phyloP scores from a whole-genome alignment of 1,140 invertebrate species.

The Nebria ingens region DNA sequence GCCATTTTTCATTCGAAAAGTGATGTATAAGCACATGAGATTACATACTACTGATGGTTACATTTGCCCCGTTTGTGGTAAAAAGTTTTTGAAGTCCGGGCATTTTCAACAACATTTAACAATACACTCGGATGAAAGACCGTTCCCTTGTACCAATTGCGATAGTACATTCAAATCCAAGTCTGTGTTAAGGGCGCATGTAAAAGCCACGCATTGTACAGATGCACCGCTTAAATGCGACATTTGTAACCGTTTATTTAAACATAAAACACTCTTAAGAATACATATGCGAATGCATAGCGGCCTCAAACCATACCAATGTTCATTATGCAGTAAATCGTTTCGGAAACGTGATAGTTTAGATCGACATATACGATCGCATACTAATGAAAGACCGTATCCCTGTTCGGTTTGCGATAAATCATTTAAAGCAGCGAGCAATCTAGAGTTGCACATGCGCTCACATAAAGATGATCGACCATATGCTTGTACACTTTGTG shows the following conservation, averaged over 20 bases:
- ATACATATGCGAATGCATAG: background rate
- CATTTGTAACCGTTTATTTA: background rate
- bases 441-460: background rate
- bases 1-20: no score
- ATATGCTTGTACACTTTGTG: background rate
- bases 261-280: background rate
- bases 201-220: no score
- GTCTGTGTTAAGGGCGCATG: no score
- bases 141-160: no score
- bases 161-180: no score
- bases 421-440: background rate
- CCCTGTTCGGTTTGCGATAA: background rate
- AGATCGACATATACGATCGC: background rate
- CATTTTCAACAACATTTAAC: no score
- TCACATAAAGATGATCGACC: background rate
- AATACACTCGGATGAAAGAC: no score
- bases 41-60: no score
- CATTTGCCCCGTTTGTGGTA: no score
- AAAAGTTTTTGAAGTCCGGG: no score
- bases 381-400: background rate
- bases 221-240: no score
- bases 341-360: background rate
- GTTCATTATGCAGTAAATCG: background rate
- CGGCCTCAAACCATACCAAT: background rate
- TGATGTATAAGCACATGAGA: no score